Base-by-base conservation (phyloP, 2,888 invertebrate species). In the Tenthredo distinguenda region DNA sequence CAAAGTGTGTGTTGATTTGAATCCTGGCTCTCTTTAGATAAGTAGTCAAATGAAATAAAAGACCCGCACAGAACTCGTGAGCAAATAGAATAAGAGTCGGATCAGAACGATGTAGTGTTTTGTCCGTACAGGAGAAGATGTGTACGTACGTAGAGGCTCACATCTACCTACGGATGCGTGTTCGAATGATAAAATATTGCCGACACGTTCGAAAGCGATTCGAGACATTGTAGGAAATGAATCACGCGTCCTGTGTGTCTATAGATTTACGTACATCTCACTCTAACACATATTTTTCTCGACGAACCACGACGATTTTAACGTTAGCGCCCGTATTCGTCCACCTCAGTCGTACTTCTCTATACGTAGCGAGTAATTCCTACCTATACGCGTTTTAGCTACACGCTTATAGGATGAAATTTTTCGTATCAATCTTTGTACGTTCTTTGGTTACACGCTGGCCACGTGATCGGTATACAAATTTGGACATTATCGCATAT, bases 191-290 rank as follows among this genome's bases (percentile, higher is more conserved):
- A 81, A 81, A 81, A 81, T 81, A 81, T 81, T 62, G 58, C 62
- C 81, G 62, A 81, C 81, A 81, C 81, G 81, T 58, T 81, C 81
- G 81, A 81, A 62, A 81, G 62, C 81, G 81, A 81, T 81, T 81
- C 81, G 81, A 81, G 62, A 62, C 81, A 62, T 81, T 81, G 81
- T 81, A 81, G 58, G 62, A 81, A 81, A 81, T 81, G 62, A 81
- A 81, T 81, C 81, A 81, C 81, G 81, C n/a, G 37, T 58, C 62
- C 34, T 81, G 77, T 77, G 55, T 81, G 40, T 81, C 81, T 62
- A 62, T 81, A 81, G 58, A 81, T 81, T 43, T 55, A 50, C 55
- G 55, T 77, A 77, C 55, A 55, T 77, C 77, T 77, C 77, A 77
- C 55, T 74, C 74, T 74, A n/a, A 74, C 43, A 74, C 43, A 74